Evolutionary conservation across 2,797 vertebrate species (phyloP), one percentile per base, ranked within the genome.

Genomic region (Melanotaenia trifasciata): DNA sequence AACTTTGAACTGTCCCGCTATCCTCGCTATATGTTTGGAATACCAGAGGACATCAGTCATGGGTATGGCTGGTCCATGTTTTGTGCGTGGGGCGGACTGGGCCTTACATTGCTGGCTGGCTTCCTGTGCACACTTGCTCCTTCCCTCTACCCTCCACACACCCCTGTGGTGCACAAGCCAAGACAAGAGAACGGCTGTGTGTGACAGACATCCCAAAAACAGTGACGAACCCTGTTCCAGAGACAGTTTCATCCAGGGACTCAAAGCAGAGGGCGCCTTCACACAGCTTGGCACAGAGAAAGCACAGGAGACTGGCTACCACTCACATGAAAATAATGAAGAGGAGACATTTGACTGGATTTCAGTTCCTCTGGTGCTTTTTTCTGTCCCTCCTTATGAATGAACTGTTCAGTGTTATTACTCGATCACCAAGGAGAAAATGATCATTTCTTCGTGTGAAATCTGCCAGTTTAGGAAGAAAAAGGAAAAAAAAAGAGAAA

Each of bases 41-140:
- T 98, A 72, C 97, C 97, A 0, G 96, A 98, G 88, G 97, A 97
- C 91, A 97, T 98, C 94, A 96, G 97, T 79, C 97, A 98, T 53
- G 97, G 97, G 69, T 98, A 98, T 56, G 96, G 97, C 81, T 98
- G 97, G 97, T 97, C 97, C 84, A 98, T 98, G 97, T 98, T 98
- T 83, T 97, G 96, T 67, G 97, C 97, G 9, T 98, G 97, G 97
- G 96, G 96, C 0, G 97, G 96, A 64, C 94, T 98, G 87, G 97
- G 97, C 79, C 96, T 98, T 54, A 97, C 96, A 0, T 87, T 98
- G 83, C 93, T 97, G 89, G 96, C 97, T 45, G 97, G 97, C 13
- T 98, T 97, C 86, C 94, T 97, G 89, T 97, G 97, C 88, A 98
- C 97, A 0, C 80, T 98, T 64, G 97, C 97, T 43, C 97, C 97